phyloP scores from a whole-genome alignment of 64 coral and sea anemone species.

The Porites lutea region DNA sequence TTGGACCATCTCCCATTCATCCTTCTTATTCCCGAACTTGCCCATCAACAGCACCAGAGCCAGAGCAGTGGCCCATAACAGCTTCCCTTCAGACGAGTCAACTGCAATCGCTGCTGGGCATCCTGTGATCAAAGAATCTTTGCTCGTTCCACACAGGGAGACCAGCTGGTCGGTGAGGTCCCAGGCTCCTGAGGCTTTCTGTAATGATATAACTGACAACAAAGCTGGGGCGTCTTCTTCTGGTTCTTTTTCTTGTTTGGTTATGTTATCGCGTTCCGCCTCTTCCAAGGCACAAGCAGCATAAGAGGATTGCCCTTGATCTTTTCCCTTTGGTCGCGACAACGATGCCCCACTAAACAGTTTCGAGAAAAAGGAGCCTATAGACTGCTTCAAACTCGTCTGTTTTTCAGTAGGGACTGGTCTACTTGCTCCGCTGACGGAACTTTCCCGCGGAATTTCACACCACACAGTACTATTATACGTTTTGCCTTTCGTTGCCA shows the following conservation, averaged over 20 bases:
- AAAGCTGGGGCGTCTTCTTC: neutral
- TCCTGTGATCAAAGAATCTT: neutral
- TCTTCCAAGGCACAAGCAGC: too few relatives aligned
- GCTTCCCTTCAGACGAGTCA: neutral
- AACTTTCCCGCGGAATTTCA: too few relatives aligned
- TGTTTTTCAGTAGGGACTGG: too few relatives aligned
- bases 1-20: constrained; percentile 76
- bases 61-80: constrained; percentile 78
- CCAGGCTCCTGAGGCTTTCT: constrained; percentile 71
- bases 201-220: constrained; percentile 24
- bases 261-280: too few relatives aligned
- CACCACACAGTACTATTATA: too few relatives aligned
- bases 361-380: too few relatives aligned
- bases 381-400: too few relatives aligned
- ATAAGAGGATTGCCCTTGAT: too few relatives aligned
- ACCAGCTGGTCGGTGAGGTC: constrained; percentile 50
- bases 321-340: too few relatives aligned
- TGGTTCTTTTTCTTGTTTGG: neutral
- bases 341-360: too few relatives aligned
- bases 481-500: too few relatives aligned
- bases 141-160: neutral
- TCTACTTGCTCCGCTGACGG: too few relatives aligned
- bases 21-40: constrained; percentile 52
- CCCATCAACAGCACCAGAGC: constrained; percentile 63
- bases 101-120: constrained; percentile 32